Evolutionary conservation across 2,888 invertebrate species (phyloP), one percentile per base, ranked within the genome.

Genomic region (Sylvicola cinctus): DNA sequence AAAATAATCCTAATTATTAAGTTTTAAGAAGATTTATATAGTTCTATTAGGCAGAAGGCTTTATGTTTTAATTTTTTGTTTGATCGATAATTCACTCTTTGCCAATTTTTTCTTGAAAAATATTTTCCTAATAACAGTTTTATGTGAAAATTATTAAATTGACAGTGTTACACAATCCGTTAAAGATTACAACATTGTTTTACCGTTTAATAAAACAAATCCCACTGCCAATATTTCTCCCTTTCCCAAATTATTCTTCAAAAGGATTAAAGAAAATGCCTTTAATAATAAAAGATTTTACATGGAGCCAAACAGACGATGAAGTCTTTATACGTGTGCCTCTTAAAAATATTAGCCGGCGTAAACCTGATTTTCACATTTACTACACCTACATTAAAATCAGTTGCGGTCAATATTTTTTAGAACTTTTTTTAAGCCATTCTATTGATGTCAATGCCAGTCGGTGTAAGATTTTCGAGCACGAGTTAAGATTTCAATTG

Each of bases 321-420:
- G 55, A 54, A 26, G 46, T 84, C 7, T 64, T 68, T 38, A 63
- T 85, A 36, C 63, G 63, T 41, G 66, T 81, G 17, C 74, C 77
- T 4, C 48, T 79, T 33, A 70, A 65, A 46, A 69, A 70, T 5
- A 62, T 67, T 1, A 63, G 61, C 43, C 60, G 63, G 17, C 68
- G 67, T 36, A 36, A 35, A 8, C 67, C 74, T 0, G 74, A 80
- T 50, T 51, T 83, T 29, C 70, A 79, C 43, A 70, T 73, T 1
- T 64, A 73, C 1, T 65, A 70, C 38, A 63, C 66, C 40, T 83
- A 79, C 49, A 52, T 81, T 8, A 81, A 83, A 59, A 72, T 71
- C 1, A 68, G 73, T 45, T 79, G 65, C 47, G 67, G 67, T 16
- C 76, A 78, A 4, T 79, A 70, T 49, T 61, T 81, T 36, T 75